Base-by-base conservation (phyloP, 2,888 invertebrate genomes). In the Lacanobia wlatinum region DNA sequence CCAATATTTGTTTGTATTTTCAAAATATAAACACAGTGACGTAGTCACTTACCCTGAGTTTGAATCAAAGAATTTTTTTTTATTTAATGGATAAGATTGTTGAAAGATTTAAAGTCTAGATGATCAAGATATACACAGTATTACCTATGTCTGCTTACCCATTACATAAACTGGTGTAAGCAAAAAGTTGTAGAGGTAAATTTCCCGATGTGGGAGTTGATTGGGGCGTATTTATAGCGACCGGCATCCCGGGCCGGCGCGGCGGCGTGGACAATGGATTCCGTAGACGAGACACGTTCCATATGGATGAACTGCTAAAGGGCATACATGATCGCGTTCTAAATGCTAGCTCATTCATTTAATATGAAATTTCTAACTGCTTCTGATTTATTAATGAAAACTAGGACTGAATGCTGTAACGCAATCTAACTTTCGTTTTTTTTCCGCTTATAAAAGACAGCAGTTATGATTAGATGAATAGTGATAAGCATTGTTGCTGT, bases 261-360 rank as follows among this genome's bases (percentile, higher is more conserved):
- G 87, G 86, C 89, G 88, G 86, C 91, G 90, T 92, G 94, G 95
- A 95, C 95, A 95, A 95, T 94, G 93, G 94, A 95, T 94, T 94
- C 94, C 93, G 90, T 91, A 93, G 94, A 92, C 93, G 90, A 94
- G 94, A 92, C 93, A 90, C 91, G 94, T 93, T 95, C 94, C 95
- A 95, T 96, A 95, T 95, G 95, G 94, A 94, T 94, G 93, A 92
- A 90, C 92, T 88, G 89, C 89, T 91, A 94, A 94, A 94, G 94
- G 92, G 92, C 91, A 93, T 87, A 88, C 87, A 87, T 86, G 88
- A 91, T 89, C 87, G 83, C 88, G 87, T 88, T 89, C 88, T 85
- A 88, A 90, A 91, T 87, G 85, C 82, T 86, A 82, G 63, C 75
- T 73, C 85, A 84, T 83, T 85, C 77, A 77, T 73, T 86, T 80